Evolutionary conservation across 2,113 vertebrate species (phyloP), one percentile per base, ranked within the genome.

Genomic region (Vulpes ferrilata): DNA sequence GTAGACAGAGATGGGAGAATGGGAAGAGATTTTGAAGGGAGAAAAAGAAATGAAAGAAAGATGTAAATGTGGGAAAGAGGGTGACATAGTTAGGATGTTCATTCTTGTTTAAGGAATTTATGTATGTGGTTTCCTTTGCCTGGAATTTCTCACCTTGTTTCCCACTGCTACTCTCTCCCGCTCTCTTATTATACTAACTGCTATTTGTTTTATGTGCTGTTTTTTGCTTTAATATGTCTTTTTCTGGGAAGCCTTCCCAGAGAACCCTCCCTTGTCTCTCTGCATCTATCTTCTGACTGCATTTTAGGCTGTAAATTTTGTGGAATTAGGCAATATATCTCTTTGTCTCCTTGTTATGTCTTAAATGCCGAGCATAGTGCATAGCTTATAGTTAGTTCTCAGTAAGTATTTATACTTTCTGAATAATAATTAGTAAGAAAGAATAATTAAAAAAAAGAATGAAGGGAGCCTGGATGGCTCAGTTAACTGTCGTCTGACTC

Each of bases 401-500:
- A 51, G 0, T 59, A 81, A 73, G 59, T 74, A 76, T 88, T 57
- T 71, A 22, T 64, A 53, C 43, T 43, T 43, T 5, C 43, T 43
- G 43, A 43, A 43, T 43, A 43, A 43, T 43, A 43, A 43, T 43
- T 43, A 43, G 43, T 43, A 43, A 43, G 30, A 91, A 73, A 88
- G 71, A 94, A 80, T 91, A 92, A 89, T 87, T 53, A 88, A 53
- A 76, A 62, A 88, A 82, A 69, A 5, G 71, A n/a, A 62, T 67
- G 10, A 35, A n/a, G 32, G 32, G 13, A 69, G 67, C 67, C 67
- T 69, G 17, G 32, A 9, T 69, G 67, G 32, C 67, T 35, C 32
- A 69, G 32, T 20, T 35, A n/a, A 32, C 4, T 69, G 67, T 69
- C 43, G 32, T 69, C 67, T 8, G 20, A 17, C 32, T 69, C 67